Evolutionary conservation across 2,888 invertebrate genomes (phyloP).

Genomic region (Nineta flava): DNA sequence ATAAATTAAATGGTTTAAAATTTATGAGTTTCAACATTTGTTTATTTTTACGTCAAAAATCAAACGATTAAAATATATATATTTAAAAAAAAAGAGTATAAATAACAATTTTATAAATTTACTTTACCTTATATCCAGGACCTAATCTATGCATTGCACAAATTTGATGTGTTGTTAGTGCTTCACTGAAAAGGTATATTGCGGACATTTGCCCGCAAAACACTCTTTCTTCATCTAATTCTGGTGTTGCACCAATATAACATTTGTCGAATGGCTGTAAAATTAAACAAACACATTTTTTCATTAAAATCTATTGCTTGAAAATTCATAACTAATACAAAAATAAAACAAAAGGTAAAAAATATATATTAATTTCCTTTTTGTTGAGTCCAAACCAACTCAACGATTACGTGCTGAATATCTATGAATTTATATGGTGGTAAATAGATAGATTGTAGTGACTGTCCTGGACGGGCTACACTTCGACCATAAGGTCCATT

Average conservation of each 20-base stretch:
- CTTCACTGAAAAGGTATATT: slow-evolving; percentile 95
- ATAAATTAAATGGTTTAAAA: too few relatives aligned
- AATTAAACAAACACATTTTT: slow-evolving; percentile 10
- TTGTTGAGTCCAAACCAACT: too few relatives aligned
- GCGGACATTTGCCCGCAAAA: slow-evolving; percentile 99
- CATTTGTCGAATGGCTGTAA: slow-evolving; percentile 96
- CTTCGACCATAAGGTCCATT: too few relatives aligned
- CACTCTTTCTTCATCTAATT: slow-evolving; percentile 89
- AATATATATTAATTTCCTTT: too few relatives aligned
- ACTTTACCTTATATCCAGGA: slow-evolving; percentile 88
- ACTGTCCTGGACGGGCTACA: too few relatives aligned
- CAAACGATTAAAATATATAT: too few relatives aligned
- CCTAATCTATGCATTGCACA: slow-evolving; percentile 97
- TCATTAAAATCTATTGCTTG: not conserved
- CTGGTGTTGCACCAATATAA: slow-evolving; percentile 95
- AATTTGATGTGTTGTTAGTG: slow-evolving; percentile 92
- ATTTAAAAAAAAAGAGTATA: too few relatives aligned
- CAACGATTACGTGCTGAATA: too few relatives aligned
- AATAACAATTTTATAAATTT: not conserved
- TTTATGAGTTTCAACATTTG: too few relatives aligned
- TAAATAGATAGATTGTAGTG: too few relatives aligned
- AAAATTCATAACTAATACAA: not conserved
- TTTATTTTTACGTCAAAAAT: too few relatives aligned
- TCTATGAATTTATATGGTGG: too few relatives aligned
- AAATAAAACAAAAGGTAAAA: not conserved